Conservation (phyloP, 2,113 vertebrate genomes). For the Puffinus mauretanicus region DNA sequence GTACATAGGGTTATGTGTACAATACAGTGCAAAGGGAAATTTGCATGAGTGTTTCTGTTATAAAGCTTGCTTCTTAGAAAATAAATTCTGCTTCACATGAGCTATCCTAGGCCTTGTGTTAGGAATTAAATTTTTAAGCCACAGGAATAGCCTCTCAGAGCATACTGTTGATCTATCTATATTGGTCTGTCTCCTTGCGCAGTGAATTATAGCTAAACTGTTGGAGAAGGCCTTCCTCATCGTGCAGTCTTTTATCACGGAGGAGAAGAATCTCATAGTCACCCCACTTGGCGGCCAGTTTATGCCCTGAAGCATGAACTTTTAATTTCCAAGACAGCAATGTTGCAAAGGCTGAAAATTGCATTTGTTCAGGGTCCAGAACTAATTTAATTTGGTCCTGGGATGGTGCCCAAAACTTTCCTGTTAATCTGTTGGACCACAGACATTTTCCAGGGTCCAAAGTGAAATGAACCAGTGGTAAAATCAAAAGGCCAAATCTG, state of each 20-base stretch:
- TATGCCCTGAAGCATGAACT: conserved; percentile 45
- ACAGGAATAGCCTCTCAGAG: neutral
- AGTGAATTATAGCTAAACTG: neutral
- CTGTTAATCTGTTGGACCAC: neutral
- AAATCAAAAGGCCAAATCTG: neutral
- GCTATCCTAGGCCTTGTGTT: neutral
- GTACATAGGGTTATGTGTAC: neutral
- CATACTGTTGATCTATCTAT: neutral
- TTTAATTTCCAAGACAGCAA: conserved; percentile 35
- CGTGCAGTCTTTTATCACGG: neutral
- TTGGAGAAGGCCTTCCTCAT: neutral
- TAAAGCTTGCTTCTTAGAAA: neutral
- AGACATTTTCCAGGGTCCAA: neutral
- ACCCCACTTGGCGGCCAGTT: neutral
- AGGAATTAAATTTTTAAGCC: neutral
- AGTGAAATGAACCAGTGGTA: neutral
- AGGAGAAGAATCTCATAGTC: neutral
- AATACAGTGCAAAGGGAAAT: neutral
- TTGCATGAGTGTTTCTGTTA: neutral
- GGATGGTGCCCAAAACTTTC: neutral
- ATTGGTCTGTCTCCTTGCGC: neutral
- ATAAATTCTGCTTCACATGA: neutral
- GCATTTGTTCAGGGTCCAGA: conserved; percentile 21
- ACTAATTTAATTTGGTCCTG: conserved; percentile 49
- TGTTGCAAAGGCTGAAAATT: conserved; percentile 24